A percentile compares a stretch with the other conserved stretches of the same genome.
Evolutionary conservation across 2,797 vertebrate genomes (phyloP).

Genomic region (Acanthornis magna): DNA sequence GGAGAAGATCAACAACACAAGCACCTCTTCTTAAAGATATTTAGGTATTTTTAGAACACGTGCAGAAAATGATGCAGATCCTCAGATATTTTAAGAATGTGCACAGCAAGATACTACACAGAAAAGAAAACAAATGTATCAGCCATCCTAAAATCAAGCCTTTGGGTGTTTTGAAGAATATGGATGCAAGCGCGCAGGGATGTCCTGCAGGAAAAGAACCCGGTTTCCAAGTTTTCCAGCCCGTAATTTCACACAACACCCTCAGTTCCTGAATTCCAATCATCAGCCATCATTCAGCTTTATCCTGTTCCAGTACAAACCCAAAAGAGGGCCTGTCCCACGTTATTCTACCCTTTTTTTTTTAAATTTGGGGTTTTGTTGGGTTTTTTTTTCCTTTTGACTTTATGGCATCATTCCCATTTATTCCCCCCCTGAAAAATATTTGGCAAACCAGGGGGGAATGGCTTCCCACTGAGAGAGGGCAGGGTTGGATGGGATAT

Average conservation of each 20-base stretch:
- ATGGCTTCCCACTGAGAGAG: not conserved
- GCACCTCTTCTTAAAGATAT: not conserved
- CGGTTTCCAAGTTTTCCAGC: not conserved
- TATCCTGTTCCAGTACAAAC: not conserved
- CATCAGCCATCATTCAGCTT: not conserved
- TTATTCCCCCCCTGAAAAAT: not conserved
- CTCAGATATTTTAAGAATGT: not conserved
- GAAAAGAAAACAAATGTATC: not conserved
- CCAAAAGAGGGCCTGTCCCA: not conserved
- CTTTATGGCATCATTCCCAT: not conserved
- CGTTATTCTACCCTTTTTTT: not conserved
- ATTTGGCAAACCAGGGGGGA: not conserved
- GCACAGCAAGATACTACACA: not conserved
- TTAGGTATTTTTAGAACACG: not conserved
- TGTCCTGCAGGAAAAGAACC: not conserved
- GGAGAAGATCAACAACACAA: not conserved
- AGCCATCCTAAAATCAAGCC: not conserved
- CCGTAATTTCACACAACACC: not conserved
- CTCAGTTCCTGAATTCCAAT: not conserved
- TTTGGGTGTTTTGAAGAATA: not conserved
- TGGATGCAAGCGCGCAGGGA: not conserved
- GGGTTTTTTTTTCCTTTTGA: not conserved
- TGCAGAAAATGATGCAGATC: not conserved
- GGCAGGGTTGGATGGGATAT: not conserved
- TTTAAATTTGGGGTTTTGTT: rapidly evolving